phyloP scores from a whole-genome alignment of 2,888 invertebrate genomes.

The Polyploca ridens region DNA sequence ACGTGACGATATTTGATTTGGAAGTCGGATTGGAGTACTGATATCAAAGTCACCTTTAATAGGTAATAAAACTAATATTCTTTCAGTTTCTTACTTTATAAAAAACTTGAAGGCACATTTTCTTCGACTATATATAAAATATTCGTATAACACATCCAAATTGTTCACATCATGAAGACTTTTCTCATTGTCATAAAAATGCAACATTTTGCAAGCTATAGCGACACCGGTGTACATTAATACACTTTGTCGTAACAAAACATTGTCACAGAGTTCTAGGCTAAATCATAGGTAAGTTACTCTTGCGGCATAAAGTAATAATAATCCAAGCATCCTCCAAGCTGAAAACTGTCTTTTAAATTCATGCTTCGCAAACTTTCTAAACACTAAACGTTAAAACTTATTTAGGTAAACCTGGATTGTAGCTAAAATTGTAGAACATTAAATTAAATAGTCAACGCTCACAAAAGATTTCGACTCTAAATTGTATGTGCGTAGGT shows the following conservation, averaged over 20 bases:
- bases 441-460: neutral
- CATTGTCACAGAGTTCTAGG: neutral
- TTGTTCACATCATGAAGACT: neutral
- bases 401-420: neutral
- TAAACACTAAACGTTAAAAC: neutral
- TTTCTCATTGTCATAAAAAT: neutral
- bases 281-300: neutral
- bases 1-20: too few relatives aligned
- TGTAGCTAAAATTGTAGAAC: neutral
- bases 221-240: neutral
- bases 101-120: neutral
- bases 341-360: too few relatives aligned
- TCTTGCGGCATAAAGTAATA: too few relatives aligned
- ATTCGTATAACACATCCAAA: neutral
- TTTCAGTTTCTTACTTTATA: too few relatives aligned
- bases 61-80: too few relatives aligned
- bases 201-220: neutral
- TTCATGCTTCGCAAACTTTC: too few relatives aligned
- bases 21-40: too few relatives aligned
- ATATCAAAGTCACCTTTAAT: too few relatives aligned
- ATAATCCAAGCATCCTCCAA: too few relatives aligned
- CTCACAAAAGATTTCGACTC: neutral
- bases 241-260: neutral
- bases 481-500: neutral
- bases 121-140: neutral